phyloP scores from a whole-genome alignment of 2,113 vertebrate genomes.

The Indicator maculatus region DNA sequence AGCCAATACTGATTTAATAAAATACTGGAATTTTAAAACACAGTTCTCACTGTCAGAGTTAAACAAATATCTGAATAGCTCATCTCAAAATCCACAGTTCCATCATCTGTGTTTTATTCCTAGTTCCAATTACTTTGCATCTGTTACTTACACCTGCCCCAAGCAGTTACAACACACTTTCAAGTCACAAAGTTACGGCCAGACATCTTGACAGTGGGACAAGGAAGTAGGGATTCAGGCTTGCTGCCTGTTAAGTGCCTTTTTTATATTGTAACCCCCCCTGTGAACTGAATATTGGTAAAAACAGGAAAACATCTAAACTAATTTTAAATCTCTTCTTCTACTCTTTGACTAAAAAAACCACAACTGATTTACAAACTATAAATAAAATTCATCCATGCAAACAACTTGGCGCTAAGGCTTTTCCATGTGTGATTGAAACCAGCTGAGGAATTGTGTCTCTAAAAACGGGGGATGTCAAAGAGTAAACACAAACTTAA shows the following conservation, averaged over 20 bases:
- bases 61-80: background rate
- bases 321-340: background rate
- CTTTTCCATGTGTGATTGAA: constrained; percentile 32
- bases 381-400: constrained; percentile 59
- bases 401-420: constrained; percentile 53
- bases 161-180: background rate
- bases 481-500: constrained; percentile 54
- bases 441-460: constrained; percentile 25
- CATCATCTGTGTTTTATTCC: background rate
- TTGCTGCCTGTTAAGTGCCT: background rate
- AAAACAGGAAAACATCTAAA: background rate
- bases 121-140: constrained; percentile 3
- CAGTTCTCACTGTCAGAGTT: background rate
- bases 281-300: background rate
- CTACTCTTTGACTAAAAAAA: background rate
- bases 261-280: background rate
- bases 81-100: background rate
- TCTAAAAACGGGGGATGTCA: constrained; percentile 13
- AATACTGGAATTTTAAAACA: background rate
- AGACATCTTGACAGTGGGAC: background rate
- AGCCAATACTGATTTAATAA: background rate
- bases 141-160: constrained; percentile 41
- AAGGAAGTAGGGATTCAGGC: background rate
- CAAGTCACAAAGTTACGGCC: constrained; percentile 37
- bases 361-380: constrained; percentile 38